phyloP scores from a whole-genome alignment of 2,797 vertebrate species.

The Karalla daura region DNA sequence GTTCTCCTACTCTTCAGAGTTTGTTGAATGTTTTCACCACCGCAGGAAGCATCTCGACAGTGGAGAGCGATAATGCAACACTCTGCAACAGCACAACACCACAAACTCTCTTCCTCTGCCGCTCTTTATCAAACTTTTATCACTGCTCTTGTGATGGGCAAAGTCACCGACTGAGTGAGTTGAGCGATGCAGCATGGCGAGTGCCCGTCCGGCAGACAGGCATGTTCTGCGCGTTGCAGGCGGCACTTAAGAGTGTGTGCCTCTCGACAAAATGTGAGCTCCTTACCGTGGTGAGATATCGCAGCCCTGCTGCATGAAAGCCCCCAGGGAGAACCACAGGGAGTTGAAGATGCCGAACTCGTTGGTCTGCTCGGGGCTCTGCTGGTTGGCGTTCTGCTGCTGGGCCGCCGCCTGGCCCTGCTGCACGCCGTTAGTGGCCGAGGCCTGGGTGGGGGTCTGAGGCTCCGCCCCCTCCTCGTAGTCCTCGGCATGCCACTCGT shows the following conservation, averaged over 20 bases:
- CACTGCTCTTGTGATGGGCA: conserved; percentile 15
- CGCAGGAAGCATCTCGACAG: conserved; percentile 1
- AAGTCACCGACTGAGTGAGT: conserved; percentile 35
- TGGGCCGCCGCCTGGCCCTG: conserved; percentile 69
- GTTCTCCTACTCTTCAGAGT: neutral
- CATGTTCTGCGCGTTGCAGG: conserved; percentile 32
- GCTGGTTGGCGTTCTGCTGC: conserved; percentile 86
- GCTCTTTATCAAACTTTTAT: conserved; percentile 48
- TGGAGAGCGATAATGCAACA: conserved; percentile 16
- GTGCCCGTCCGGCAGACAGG: conserved; percentile 28
- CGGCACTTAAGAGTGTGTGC: conserved; percentile 30
- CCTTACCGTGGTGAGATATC: conserved; percentile 98
- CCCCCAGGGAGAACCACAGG: conserved; percentile 98
- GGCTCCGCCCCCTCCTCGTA: conserved; percentile 92
- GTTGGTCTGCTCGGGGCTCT: conserved; percentile 91
- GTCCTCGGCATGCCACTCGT: conserved; percentile 98
- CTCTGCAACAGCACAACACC: conserved; percentile 34
- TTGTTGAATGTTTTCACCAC: conserved; percentile 1
- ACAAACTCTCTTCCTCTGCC: conserved; percentile 36
- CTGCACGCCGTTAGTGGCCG: conserved; percentile 76
- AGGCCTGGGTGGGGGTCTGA: conserved; percentile 78
- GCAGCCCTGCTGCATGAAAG: conserved; percentile 99
- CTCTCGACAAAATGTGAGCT: conserved; percentile 26
- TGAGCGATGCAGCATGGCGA: conserved; percentile 14
- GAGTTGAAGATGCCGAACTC: conserved; percentile 99